Percentiles rank a stretch among this genome's conserved stretches.
Evolutionary conservation across 2,113 vertebrate genomes (phyloP).

Genomic region (Numida meleagris): DNA sequence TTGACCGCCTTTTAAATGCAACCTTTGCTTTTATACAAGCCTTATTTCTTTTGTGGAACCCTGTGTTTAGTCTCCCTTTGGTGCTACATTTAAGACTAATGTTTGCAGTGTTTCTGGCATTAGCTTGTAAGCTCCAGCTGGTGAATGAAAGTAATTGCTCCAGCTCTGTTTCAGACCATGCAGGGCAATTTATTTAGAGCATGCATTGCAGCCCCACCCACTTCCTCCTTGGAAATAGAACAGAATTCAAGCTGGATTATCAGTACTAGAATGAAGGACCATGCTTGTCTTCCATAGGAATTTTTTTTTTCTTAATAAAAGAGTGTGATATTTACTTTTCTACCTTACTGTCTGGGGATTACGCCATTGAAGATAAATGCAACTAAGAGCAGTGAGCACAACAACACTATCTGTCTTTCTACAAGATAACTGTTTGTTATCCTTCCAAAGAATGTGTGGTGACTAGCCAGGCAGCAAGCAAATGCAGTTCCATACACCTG

Average conservation of each 20-base stretch:
- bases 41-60: not conserved
- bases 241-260: not conserved
- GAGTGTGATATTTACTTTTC: not conserved
- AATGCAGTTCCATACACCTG: slow-evolving; percentile 49
- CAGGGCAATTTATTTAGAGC: slow-evolving; percentile 5
- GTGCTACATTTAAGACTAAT: not conserved
- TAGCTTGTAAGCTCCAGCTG: not conserved
- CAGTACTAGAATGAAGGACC: not conserved
- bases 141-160: slow-evolving; percentile 2
- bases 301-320: not conserved
- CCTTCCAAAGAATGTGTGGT: slow-evolving; percentile 6
- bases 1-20: not conserved
- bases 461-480: slow-evolving; percentile 37
- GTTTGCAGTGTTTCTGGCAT: not conserved
- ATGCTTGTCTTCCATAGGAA: not conserved
- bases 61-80: slow-evolving; percentile 29
- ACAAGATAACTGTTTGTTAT: slow-evolving; percentile 16
- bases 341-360: not conserved
- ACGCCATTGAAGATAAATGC: not conserved
- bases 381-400: not conserved
- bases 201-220: not conserved
- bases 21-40: not conserved
- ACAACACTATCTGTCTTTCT: not conserved
- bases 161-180: not conserved
- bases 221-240: not conserved